Conservation (phyloP, 37 sponge, comb jelly and placozoan species). For the Tethya wilhelma region DNA sequence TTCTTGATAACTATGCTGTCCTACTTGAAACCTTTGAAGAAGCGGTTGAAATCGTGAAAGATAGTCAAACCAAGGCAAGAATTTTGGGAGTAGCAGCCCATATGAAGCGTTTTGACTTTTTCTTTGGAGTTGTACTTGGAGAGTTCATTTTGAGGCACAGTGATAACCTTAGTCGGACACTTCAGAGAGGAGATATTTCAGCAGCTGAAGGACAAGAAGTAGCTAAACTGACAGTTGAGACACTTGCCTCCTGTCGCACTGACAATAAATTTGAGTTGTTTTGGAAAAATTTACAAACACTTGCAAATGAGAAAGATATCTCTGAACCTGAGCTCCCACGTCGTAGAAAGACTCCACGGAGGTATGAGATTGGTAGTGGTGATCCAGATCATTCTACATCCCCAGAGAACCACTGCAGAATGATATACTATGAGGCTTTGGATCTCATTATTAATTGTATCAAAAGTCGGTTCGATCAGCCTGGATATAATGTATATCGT, state of each 20-base stretch:
- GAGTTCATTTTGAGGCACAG: slow-evolving; percentile 60
- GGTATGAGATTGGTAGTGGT: slow-evolving; percentile 31
- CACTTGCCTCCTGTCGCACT: slow-evolving; percentile 45
- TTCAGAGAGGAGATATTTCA: slow-evolving; percentile 48
- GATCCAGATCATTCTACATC: slow-evolving; percentile 13
- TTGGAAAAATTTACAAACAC: slow-evolving; percentile 21
- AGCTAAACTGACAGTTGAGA: slow-evolving; percentile 58
- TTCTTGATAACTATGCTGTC: slow-evolving; percentile 31
- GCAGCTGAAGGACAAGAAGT: slow-evolving; percentile 64
- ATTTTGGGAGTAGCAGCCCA: slow-evolving; percentile 37
- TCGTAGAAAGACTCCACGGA: slow-evolving; percentile 28
- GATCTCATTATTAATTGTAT: slow-evolving; percentile 43
- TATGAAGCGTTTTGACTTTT: slow-evolving; percentile 44
- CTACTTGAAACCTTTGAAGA: slow-evolving; percentile 59
- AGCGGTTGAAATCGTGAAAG: slow-evolving; percentile 15
- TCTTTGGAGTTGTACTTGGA: slow-evolving; percentile 54
- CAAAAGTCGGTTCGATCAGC: slow-evolving; percentile 45
- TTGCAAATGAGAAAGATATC: slow-evolving; percentile 19
- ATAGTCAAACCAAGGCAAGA: slow-evolving; percentile 41
- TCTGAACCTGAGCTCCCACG: slow-evolving; percentile 30
- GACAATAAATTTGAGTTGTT: slow-evolving; percentile 46
- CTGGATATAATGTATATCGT: slow-evolving; percentile 45
- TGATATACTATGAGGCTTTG: slow-evolving; percentile 62
- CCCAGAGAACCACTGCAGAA: slow-evolving; percentile 36
- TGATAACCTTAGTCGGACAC: slow-evolving; percentile 57